Conservation (phyloP, 2,797 vertebrate genomes). For the Nothura maculosa region DNA sequence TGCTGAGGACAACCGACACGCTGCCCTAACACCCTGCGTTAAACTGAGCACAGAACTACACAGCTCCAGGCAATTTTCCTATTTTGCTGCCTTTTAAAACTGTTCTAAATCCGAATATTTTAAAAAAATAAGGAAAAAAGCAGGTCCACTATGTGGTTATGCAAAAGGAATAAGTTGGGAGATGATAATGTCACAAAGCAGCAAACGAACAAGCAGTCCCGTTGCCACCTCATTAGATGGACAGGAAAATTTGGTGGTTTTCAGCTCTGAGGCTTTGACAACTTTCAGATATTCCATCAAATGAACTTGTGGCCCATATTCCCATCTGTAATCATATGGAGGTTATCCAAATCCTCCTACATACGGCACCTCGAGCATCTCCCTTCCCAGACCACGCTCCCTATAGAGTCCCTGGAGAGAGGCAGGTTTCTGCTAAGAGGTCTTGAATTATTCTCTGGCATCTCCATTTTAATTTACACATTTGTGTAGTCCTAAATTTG, state of each 20-base stretch:
- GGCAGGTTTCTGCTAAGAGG: accelerated
- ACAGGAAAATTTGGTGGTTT: not conserved
- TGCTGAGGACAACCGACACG: not conserved
- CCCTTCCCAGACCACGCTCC: not conserved
- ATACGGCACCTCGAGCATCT: not conserved
- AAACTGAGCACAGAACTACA: not conserved
- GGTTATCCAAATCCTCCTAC: not conserved
- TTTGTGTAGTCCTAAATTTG: not conserved
- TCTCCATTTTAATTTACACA: not conserved
- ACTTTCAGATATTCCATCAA: not conserved
- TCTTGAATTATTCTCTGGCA: not conserved
- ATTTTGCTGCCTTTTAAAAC: not conserved
- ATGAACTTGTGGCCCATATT: not conserved
- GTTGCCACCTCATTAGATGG: not conserved
- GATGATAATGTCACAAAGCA: not conserved
- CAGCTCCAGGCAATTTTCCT: not conserved
- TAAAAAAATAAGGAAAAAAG: not conserved
- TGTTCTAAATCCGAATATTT: not conserved
- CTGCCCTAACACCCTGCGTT: not conserved
- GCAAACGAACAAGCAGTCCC: not conserved
- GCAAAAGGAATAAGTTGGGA: not conserved
- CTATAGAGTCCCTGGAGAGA: accelerated
- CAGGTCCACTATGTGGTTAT: not conserved
- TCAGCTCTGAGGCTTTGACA: accelerated
- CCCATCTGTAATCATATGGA: not conserved